A percentile compares a stretch with the other conserved stretches of the same genome.
Evolutionary conservation across 2,797 vertebrate genomes (phyloP).

Genomic region (Setipinna tenuifilis): DNA sequence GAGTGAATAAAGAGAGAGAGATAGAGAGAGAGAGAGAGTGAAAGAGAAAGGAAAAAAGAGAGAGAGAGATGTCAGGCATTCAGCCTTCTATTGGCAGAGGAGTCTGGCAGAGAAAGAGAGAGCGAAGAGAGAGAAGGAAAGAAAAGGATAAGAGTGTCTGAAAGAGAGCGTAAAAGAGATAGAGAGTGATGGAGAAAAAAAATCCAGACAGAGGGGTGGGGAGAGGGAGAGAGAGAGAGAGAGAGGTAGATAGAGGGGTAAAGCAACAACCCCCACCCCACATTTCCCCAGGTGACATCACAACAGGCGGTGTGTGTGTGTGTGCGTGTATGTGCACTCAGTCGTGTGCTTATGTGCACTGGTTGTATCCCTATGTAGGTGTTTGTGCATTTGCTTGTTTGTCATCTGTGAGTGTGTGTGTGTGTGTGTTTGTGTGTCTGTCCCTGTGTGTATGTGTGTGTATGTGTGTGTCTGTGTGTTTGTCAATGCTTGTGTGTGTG

Average conservation of each 20-base stretch:
- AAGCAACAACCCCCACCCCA: neutral
- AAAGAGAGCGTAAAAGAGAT: constrained; percentile 46
- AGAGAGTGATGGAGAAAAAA: constrained; percentile 4
- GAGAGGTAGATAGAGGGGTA: constrained; percentile 36
- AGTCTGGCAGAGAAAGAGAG: neutral
- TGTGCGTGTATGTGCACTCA: neutral
- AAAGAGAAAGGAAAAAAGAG: neutral
- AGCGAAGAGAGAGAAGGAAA: constrained; percentile 50
- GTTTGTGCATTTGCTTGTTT: constrained; percentile 2
- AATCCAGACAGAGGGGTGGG: too few relatives aligned
- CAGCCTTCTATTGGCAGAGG: neutral
- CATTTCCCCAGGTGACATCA: neutral
- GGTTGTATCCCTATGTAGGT: constrained; percentile 62
- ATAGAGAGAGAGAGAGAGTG: neutral
- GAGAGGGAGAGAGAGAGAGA: constrained; percentile 51
- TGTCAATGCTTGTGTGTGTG: constrained; percentile 46
- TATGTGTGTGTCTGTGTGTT: constrained; percentile 18
- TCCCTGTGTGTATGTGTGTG: neutral
- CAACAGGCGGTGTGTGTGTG: constrained; percentile 41
- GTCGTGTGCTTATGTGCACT: neutral
- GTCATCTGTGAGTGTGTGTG: constrained; percentile 59
- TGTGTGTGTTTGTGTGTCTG: neutral
- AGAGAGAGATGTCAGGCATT: constrained; percentile 36
- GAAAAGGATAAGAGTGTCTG: constrained; percentile 37
- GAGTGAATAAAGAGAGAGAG: neutral